Conservation (phyloP, 2,113 vertebrate genomes). For the Neogale vison region DNA sequence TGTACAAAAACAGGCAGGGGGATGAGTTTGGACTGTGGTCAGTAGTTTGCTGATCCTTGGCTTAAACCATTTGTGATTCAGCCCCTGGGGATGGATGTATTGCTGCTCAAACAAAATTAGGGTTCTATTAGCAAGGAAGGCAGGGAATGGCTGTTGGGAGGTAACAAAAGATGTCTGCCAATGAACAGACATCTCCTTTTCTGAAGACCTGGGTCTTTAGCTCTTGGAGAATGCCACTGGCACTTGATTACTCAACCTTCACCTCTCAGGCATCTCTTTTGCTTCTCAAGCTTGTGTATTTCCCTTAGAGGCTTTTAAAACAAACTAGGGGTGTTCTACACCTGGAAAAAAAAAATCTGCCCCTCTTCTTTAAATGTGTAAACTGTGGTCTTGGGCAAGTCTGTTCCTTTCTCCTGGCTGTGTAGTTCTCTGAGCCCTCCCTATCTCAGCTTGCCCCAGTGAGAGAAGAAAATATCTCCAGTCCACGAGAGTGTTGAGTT, state of each 20-base stretch:
- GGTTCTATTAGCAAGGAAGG: background rate
- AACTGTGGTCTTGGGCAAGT: background rate
- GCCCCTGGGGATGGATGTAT: background rate
- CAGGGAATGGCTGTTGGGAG: background rate
- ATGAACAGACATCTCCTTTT: background rate
- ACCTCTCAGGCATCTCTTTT: background rate
- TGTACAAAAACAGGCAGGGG: background rate
- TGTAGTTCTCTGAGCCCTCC: background rate
- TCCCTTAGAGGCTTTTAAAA: background rate
- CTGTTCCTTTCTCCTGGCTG: background rate
- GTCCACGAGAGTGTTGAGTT: background rate
- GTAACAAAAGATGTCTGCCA: background rate
- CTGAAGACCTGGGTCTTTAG: background rate
- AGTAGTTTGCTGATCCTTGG: background rate
- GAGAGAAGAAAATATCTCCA: background rate
- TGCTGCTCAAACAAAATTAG: background rate
- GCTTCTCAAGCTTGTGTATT: background rate
- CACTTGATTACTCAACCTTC: fast-evolving
- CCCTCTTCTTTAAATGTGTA: background rate
- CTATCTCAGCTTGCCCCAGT: fast-evolving
- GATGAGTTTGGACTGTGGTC: background rate
- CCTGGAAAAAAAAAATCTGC: background rate
- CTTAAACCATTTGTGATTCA: background rate
- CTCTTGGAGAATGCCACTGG: background rate
- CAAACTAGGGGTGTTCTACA: background rate